Base-by-base conservation (phyloP, 1,140 invertebrate genomes). In the Geopemphigus sp. region DNA sequence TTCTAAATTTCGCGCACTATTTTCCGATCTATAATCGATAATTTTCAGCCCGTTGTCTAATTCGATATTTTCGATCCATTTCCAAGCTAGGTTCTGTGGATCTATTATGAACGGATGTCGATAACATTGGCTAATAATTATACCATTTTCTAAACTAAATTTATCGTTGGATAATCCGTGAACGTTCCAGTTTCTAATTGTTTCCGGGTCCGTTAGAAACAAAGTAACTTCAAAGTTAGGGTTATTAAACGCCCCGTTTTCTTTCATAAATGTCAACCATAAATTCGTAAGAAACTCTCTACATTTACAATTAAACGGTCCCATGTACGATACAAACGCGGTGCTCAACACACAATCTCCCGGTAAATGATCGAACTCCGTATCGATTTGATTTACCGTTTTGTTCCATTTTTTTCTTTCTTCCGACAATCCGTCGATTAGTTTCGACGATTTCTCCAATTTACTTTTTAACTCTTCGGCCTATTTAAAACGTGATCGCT, bases 81-180 rank as follows among this genome's bases (percentile, higher is more conserved):
- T 95, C 84, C 95, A 97, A 0, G 95, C 96, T 88, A 97, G 95
- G 66, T 91, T 93, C 88, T 98, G 95, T 0, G 96, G 96, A 87
- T 98, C 96, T 81, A 98, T 97, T 90, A 98, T 94, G n/a, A 98
- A 86, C 0, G 95, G 93, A 92, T 94, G 98, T 72, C 95, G 88
- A 83, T 93, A 88, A 0, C 93, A 90, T 83, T 92, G 93, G 47
- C 88, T 91, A 0, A 95, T 91, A 83, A 98, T 97, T 63, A 98
- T 95, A 82, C 92, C 96, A 86, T 98, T 98, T 84, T 98, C 95
- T 47, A 97, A 90, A 12, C 94, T 96, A 86, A 95, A 98, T 81
- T 90, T 90, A 84, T 98, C 96, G 14, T 92, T 91, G 0, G 96
- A 95, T 66, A 98, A 86, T 0, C 95, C 95, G 47, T 91, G 89